These are phyloP conservation scores for Cheirogaleus medius DNA, from an alignment of 2,113 vertebrate species.

Conservation along the genomic window DNA sequence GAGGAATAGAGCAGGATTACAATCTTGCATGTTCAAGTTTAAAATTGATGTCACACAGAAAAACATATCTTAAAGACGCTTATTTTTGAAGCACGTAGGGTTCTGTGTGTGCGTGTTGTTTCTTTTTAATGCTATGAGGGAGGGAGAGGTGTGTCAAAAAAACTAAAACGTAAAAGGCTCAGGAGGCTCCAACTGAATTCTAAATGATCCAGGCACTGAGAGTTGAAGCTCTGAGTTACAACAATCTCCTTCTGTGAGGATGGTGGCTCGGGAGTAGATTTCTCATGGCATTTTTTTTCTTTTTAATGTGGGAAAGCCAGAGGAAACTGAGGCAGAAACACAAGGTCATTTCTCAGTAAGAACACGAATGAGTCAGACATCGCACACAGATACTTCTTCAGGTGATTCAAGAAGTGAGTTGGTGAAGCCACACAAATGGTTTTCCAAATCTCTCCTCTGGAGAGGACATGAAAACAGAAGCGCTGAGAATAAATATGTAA, in stretches of 20 bases:
- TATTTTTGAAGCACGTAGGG: neutral
- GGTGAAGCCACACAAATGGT: accelerated
- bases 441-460: slow-evolving; percentile 4
- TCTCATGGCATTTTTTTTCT: neutral
- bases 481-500: neutral
- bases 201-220: slow-evolving; percentile 52
- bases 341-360: neutral
- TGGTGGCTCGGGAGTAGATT: neutral
- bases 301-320: neutral
- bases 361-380: neutral
- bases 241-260: neutral
- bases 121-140: neutral
- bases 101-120: neutral
- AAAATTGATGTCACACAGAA: neutral
- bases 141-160: neutral
- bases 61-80: neutral
- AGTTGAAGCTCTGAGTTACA: neutral
- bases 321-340: neutral
- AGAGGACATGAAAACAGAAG: slow-evolving; percentile 41
- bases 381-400: neutral
- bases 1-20: neutral
- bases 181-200: neutral
- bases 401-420: neutral
- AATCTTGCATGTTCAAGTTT: neutral
- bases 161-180: neutral